Base-by-base conservation (phyloP, 2,797 vertebrate genomes). In the Poecile montanus region DNA sequence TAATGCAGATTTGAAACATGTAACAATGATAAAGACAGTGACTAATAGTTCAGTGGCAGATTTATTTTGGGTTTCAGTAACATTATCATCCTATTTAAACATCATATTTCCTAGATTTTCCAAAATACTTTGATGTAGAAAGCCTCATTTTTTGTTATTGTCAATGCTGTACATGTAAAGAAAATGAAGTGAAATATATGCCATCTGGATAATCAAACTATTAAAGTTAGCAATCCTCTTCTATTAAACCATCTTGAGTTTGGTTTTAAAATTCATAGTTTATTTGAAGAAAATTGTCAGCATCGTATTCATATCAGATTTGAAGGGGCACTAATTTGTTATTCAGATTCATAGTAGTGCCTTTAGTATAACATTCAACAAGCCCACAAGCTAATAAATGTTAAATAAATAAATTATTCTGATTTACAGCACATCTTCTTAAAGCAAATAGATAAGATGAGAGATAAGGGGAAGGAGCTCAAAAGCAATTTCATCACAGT, bases 41-140 rank as follows among this genome's bases (percentile, higher is more conserved):
- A 94, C 89, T 71, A 84, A 91, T 65, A 62, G 27, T 36, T 60
- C 30, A 51, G 30, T 60, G 30, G 70, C 30, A 94, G 29, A 83
- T 91, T 89, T 63, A 71, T 85, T 94, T 89, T 47, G 40, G 16
- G 42, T 93, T 95, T 93, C 70, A 79, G 7, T 58, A 92, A 85
- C 15, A 63, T 14, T 86, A 48, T 9, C 27, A 48, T 89, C 13
- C 38, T 83, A 74, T 62, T 96, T 89, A 92, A 95, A 89, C 40
- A 81, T 44, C 62, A 4, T 62, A 34, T 92, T 81, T 86, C 66
- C 76, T 86, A 78, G 50, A 81, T 95, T 93, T 91, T 85, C 61
- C 78, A 82, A 95, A 96, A 63, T 65, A 11, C 32, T 94, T 91
- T 95, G 36, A 89, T 80, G 50, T 61, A 89, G 65, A 73, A 95